These are phyloP conservation scores for Psophia crepitans DNA, from an alignment of 2,113 vertebrate genomes.

Conservation along the genomic window DNA sequence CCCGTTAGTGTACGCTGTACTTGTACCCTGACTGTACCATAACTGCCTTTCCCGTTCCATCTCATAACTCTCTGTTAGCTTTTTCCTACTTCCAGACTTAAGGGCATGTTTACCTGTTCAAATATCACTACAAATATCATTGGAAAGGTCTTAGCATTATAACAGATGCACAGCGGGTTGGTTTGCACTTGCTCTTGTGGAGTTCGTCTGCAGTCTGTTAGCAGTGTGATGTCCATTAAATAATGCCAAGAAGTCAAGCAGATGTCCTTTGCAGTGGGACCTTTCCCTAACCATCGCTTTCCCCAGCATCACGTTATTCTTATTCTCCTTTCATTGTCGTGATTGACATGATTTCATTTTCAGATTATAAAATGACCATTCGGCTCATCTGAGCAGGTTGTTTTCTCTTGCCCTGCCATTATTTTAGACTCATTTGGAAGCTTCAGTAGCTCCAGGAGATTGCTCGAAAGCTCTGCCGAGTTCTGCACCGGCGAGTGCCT, in stretches of 20 bases:
- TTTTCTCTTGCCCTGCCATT: neutral
- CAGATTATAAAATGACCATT: neutral
- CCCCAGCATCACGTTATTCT: neutral
- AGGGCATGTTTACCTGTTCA: conserved; percentile 54
- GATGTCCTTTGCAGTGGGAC: neutral
- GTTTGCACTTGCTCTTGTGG: conserved; percentile 9
- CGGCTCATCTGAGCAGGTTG: neutral
- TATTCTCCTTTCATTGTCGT: neutral
- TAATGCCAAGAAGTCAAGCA: neutral
- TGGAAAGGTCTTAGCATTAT: conserved; percentile 49
- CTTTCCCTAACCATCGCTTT: neutral
- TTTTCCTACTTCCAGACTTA: neutral
- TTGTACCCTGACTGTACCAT: neutral
- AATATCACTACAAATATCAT: conserved; percentile 47
- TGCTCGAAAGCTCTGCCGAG: neutral
- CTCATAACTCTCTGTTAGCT: conserved; percentile 19
- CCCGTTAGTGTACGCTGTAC: neutral
- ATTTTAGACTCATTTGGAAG: neutral
- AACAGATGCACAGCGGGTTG: neutral
- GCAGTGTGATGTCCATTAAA: neutral
- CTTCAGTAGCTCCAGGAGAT: neutral
- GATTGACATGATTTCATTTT: neutral
- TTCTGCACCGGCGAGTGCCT: neutral
- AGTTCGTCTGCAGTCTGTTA: conserved; percentile 33
- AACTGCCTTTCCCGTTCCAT: neutral